These are phyloP conservation scores for Platygyra sinensis DNA, from an alignment of 64 coral and sea anemone genomes.

Conservation along the genomic window DNA sequence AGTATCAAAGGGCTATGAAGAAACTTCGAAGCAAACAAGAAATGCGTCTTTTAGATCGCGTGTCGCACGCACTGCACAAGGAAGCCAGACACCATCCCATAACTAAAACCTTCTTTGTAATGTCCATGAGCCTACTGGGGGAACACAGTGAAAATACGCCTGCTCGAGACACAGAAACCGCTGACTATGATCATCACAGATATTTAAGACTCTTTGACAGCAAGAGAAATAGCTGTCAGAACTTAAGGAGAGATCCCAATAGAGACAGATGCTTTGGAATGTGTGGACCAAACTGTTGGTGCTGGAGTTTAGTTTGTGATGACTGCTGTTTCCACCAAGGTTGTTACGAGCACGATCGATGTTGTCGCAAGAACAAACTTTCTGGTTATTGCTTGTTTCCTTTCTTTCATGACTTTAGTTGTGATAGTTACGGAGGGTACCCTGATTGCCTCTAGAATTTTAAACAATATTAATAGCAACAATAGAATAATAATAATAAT, in stretches of 20 bases:
- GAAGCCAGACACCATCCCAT: neutral
- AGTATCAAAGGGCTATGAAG: neutral
- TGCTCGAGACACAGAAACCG: neutral
- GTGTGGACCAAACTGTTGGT: conserved; percentile 23
- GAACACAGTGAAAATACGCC: neutral
- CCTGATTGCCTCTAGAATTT: neutral
- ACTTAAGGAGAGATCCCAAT: conserved; percentile 2
- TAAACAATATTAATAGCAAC: neutral
- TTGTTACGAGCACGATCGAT: conserved; percentile 35
- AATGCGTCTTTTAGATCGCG: neutral
- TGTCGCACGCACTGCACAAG: neutral
- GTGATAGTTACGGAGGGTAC: conserved; percentile 28
- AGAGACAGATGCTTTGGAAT: conserved; percentile 4
- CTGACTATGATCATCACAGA: neutral
- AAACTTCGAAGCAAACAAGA: neutral
- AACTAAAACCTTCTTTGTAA: neutral
- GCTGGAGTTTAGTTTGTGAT: conserved; percentile 25
- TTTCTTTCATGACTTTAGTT: conserved; percentile 12
- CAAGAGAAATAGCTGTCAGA: neutral
- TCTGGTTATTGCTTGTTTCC: conserved; percentile 35
- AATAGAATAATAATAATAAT: too few species aligned
- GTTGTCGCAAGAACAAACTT: neutral
- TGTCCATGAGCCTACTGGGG: neutral
- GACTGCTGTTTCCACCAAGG: conserved; percentile 36
- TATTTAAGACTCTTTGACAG: neutral